Evolutionary conservation across 2,113 vertebrate species (phyloP).

Genomic region (Tamias sibiricus): DNA sequence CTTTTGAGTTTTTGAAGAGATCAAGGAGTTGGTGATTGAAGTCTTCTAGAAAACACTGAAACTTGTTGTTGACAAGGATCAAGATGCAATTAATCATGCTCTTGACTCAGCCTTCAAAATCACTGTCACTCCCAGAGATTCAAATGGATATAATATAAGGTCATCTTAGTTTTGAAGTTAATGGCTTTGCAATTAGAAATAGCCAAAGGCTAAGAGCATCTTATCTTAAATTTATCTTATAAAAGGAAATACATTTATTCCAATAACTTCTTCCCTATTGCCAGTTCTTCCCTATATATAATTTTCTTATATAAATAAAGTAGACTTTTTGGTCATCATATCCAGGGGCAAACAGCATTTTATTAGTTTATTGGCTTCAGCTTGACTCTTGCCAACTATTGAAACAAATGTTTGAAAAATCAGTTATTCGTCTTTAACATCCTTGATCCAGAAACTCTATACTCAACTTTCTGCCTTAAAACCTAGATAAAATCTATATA

Average conservation of each 20-base stretch:
- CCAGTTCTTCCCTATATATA: background rate
- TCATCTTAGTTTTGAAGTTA: slow-evolving; percentile 57
- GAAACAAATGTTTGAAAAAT: background rate
- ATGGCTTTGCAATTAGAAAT: slow-evolving; percentile 56
- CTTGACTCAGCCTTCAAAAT: slow-evolving; percentile 60
- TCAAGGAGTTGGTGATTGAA: slow-evolving; percentile 89
- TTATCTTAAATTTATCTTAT: slow-evolving; percentile 17
- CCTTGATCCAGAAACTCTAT: background rate
- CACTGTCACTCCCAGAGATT: slow-evolving; percentile 57
- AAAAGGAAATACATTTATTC: background rate
- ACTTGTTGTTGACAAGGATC: slow-evolving; percentile 71
- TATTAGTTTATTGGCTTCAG: background rate
- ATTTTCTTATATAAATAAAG: background rate
- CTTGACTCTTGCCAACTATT: background rate
- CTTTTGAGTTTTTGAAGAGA: slow-evolving; percentile 89
- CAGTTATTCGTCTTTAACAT: background rate
- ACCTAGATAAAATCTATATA: background rate
- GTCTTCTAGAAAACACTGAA: slow-evolving; percentile 79
- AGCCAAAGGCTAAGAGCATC: background rate
- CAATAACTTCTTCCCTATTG: background rate
- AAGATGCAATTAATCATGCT: slow-evolving; percentile 78
- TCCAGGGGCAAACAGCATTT: background rate
- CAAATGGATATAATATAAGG: slow-evolving; percentile 67
- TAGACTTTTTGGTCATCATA: background rate
- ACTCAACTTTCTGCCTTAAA: slow-evolving; percentile 20